Evolutionary conservation across 92 coral and sea anemone species (phyloP).

Genomic region (Micromussa lordhowensis): DNA sequence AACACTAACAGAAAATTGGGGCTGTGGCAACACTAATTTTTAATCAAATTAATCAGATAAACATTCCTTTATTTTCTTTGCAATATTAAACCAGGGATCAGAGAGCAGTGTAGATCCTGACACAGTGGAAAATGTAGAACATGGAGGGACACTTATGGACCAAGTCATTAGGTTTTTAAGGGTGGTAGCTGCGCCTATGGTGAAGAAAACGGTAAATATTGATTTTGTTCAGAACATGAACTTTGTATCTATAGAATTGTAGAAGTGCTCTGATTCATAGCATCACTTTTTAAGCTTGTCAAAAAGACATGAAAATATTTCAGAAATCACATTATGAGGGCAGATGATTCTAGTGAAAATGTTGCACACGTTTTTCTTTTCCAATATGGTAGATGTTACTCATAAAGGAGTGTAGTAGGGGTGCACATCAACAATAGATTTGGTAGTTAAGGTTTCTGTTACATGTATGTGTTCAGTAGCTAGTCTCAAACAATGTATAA

Average conservation of each 20-base stretch:
- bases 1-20: too few species aligned
- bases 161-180: conserved; percentile 2
- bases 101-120: conserved; percentile 9
- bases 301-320: background rate
- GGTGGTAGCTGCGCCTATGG: conserved; percentile 29
- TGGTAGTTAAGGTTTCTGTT: too few species aligned
- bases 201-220: conserved; percentile 36
- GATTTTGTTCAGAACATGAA: background rate
- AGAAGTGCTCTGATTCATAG: background rate
- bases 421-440: too few species aligned
- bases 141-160: conserved; percentile 16
- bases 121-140: conserved; percentile 10
- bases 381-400: too few species aligned
- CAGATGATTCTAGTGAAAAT: background rate
- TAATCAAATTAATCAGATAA: background rate
- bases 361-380: background rate
- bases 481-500: too few species aligned
- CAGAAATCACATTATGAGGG: too few species aligned
- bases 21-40: background rate
- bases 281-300: background rate
- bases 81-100: conserved; percentile 23
- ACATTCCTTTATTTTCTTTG: background rate
- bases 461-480: too few species aligned
- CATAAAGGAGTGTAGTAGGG: too few species aligned
- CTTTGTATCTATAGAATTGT: background rate